These are phyloP conservation scores for Drosophila maculinotata DNA, from an alignment of 2,888 invertebrate species.

Conservation along the genomic window DNA sequence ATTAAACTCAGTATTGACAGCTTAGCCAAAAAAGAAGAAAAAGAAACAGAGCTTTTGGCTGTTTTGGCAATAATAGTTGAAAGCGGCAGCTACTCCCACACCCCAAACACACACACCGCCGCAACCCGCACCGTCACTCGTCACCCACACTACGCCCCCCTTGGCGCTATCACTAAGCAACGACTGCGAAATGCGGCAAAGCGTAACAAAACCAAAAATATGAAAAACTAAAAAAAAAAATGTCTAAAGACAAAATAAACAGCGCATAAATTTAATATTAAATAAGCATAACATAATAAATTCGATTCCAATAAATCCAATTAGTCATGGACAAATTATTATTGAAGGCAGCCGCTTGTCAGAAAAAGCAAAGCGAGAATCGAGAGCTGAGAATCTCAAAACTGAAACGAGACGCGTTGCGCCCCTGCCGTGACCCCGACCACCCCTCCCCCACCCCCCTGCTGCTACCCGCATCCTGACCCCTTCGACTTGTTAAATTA, in stretches of 20 bases:
- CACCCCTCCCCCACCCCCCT: background rate
- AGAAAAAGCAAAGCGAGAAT: conserved; percentile 25
- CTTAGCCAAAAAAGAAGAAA: too few species aligned
- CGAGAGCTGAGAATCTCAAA: conserved; percentile 20
- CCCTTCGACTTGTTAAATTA: conserved; percentile 15
- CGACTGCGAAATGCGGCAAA: conserved; percentile 6
- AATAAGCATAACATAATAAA: conserved; percentile 82
- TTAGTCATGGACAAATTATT: conserved; percentile 83
- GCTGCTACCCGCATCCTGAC: conserved; percentile 1
- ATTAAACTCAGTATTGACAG: too few species aligned
- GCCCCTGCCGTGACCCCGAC: conserved; percentile 31
- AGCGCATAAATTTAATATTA: conserved; percentile 76
- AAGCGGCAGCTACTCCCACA: too few species aligned
- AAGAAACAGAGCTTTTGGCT: too few species aligned
- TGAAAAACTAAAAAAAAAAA: conserved; percentile 5
- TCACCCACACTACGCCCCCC: too few species aligned
- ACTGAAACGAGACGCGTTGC: conserved; percentile 27
- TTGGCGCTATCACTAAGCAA: background rate
- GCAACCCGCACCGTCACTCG: too few species aligned
- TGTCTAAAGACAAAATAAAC: conserved; percentile 62
- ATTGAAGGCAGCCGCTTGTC: conserved; percentile 69
- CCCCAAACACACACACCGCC: too few species aligned
- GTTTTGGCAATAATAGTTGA: background rate
- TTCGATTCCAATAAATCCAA: conserved; percentile 83
- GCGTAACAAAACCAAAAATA: background rate